Base-by-base conservation (phyloP, 2,113 vertebrate species). In the Saguinus imperator region DNA sequence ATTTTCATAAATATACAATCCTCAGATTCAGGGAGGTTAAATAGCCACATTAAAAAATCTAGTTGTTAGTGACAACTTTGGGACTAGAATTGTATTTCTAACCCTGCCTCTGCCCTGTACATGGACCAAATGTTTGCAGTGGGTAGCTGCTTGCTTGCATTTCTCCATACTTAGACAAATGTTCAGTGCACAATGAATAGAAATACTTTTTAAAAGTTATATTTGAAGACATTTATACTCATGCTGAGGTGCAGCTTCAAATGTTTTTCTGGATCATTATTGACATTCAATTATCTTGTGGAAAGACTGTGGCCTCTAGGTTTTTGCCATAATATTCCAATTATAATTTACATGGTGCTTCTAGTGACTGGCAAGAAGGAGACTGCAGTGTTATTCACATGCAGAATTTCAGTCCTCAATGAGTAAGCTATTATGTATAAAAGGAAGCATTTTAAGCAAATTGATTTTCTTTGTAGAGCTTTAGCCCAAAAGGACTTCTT, bases 391-490 rank as follows among this genome's bases (percentile, higher is more conserved):
- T 98, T 89, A 82, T 93, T 94, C 96, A 96, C 32, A 27, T 79
- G 80, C 72, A 90, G 93, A 97, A 90, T 97, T 91, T 97, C 83
- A 90, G 84, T 95, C 45, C 58, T 95, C 50, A 5, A 91, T 84
- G 64, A 97, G 84, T 87, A 96, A 98, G 48, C 92, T 96, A 97
- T 97, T 97, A 91, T 93, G 57, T 70, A 91, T 95, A 96, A 98
- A 97, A 96, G 80, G 83, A 97, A 98, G 87, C 20, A 32, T 94
- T 97, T 97, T 81, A 97, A 97, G 91, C 32, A 98, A 98, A 98
- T 98, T 98, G 98, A 97, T 98, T 98, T 98, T 97, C 95, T 96
- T 73, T 92, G 89, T 92, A 94, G 95, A 93, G 93, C 75, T 87
- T 94, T 94, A 98, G 95, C 84, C 95, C 68, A 45, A 98, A 98